Percentiles rank a stretch among this genome's conserved stretches.
These are phyloP conservation scores for Lasioglossum lativentre DNA, from an alignment of 2,888 invertebrate species.

Conservation along the genomic window DNA sequence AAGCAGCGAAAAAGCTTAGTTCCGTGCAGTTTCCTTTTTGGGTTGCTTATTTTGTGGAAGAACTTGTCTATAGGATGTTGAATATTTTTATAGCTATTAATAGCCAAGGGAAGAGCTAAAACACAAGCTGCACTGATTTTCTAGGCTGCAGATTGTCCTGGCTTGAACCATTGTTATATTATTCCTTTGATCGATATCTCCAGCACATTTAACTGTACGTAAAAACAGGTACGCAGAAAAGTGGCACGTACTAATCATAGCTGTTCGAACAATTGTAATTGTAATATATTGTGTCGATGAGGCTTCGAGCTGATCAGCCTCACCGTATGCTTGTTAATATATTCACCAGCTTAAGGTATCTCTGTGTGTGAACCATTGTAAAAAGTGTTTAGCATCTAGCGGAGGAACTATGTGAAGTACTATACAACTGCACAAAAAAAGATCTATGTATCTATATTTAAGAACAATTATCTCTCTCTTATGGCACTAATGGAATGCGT, in stretches of 20 bases:
- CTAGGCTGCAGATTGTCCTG: background rate
- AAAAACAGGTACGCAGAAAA: background rate
- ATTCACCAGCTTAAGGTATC: constrained; percentile 14
- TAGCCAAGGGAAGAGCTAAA: background rate
- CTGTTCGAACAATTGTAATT: background rate
- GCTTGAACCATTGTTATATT: background rate
- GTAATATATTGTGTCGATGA: background rate
- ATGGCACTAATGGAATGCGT: constrained; percentile 37
- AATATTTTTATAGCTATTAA: constrained; percentile 43
- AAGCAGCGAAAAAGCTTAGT: background rate
- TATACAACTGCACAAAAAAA: constrained; percentile 21
- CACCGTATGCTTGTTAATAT: constrained; percentile 5
- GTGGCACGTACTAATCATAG: background rate
- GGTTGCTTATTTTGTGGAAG: background rate
- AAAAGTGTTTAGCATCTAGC: constrained; percentile 26
- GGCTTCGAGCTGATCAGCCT: background rate
- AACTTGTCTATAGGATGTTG: constrained; percentile 11
- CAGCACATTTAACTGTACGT: background rate
- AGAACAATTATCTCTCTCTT: background rate
- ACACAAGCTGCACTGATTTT: background rate
- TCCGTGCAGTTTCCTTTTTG: background rate
- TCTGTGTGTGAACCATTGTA: background rate
- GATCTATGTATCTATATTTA: background rate
- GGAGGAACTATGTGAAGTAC: constrained; percentile 15
- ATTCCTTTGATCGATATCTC: background rate